phyloP scores from a whole-genome alignment of 2,888 invertebrate genomes.

The Dascillus cervinus region DNA sequence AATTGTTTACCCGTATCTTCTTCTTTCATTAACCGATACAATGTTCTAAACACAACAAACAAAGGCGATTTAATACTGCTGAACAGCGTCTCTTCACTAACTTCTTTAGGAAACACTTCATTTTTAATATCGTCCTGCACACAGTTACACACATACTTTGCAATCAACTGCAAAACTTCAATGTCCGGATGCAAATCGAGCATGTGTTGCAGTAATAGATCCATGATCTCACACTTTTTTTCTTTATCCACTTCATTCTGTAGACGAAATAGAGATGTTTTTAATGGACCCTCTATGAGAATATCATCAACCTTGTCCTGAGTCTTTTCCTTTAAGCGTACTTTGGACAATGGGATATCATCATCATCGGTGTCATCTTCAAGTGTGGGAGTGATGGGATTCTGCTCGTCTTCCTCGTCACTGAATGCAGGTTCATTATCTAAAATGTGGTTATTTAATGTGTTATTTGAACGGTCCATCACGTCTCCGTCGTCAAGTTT shows the following conservation, averaged over 20 bases:
- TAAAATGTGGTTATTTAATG: conserved; percentile 43
- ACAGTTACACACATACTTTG: conserved; percentile 52
- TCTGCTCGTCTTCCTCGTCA: conserved; percentile 71
- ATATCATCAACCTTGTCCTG: conserved; percentile 36
- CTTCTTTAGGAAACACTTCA: conserved; percentile 46
- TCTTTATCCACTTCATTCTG: conserved; percentile 52
- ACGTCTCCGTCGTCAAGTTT: conserved; percentile 29
- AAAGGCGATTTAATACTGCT: conserved; percentile 72
- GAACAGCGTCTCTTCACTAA: conserved; percentile 56
- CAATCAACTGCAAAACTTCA: conserved; percentile 50
- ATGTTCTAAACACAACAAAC: conserved; percentile 80
- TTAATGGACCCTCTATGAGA: conserved; percentile 49
- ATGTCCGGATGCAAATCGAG: conserved; percentile 54
- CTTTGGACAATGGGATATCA: conserved; percentile 71
- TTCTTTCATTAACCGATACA: conserved; percentile 61
- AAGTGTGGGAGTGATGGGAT: conserved; percentile 36
- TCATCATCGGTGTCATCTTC: conserved; percentile 66
- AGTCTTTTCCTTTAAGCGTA: conserved; percentile 53
- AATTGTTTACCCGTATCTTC: conserved; percentile 74
- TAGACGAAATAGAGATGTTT: conserved; percentile 48
- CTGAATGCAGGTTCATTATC: conserved; percentile 72
- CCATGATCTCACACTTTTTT: conserved; percentile 57
- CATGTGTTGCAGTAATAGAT: conserved; percentile 54
- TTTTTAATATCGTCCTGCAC: conserved; percentile 44
- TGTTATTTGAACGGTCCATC: conserved; percentile 21